Conservation (phyloP, 2,888 invertebrate species). For the Pyrrhosoma nymphula region DNA sequence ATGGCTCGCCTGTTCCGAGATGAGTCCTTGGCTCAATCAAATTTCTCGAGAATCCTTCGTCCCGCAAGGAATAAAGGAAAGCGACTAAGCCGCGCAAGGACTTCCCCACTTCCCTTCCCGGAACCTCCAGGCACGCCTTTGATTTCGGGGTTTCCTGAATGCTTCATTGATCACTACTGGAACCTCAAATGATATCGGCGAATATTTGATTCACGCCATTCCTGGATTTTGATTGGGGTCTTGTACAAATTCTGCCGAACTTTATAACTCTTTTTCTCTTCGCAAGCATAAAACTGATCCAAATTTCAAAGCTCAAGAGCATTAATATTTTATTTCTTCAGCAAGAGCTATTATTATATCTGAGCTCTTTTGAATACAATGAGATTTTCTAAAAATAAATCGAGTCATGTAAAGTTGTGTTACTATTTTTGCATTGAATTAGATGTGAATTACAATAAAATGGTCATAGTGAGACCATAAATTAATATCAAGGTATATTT, state of each 20-base stretch:
- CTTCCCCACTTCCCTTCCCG: not conserved
- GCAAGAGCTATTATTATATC: too few species aligned
- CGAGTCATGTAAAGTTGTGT: too few species aligned
- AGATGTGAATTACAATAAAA: too few species aligned
- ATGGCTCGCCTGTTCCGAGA: not conserved
- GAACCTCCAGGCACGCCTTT: not conserved
- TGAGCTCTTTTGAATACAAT: too few species aligned
- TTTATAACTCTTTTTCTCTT: too few species aligned
- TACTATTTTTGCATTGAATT: too few species aligned
- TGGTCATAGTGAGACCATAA: too few species aligned
- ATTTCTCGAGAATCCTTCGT: not conserved
- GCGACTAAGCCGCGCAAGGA: not conserved
- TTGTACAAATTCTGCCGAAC: not conserved
- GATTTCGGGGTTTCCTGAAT: not conserved
- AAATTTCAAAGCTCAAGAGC: too few species aligned
- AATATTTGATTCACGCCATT: not conserved
- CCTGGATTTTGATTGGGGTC: not conserved
- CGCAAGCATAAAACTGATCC: too few species aligned
- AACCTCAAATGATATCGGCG: not conserved
- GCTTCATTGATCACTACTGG: not conserved
- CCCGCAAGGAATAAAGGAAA: not conserved
- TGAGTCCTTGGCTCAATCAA: conserved; percentile 1
- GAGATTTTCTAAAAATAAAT: too few species aligned
- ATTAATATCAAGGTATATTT: too few species aligned
- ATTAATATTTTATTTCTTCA: too few species aligned